phyloP scores from a whole-genome alignment of 2,888 invertebrate species.

The Drosophila prostipennis region DNA sequence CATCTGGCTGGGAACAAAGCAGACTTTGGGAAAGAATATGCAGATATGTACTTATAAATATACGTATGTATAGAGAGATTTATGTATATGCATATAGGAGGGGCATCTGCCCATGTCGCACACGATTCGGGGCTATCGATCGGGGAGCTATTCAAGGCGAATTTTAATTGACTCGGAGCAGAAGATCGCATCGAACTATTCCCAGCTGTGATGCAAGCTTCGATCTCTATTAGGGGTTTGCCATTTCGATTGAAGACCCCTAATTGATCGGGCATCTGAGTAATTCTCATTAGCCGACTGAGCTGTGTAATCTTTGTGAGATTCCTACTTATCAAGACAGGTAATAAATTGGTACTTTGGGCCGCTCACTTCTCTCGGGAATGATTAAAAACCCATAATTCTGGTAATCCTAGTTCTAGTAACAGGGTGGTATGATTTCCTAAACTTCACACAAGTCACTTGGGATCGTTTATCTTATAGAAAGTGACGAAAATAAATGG shows the following conservation, averaged over 20 bases:
- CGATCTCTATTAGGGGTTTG: constrained; percentile 9
- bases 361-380: neutral
- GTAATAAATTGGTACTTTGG: constrained; percentile 3
- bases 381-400: constrained; percentile 1
- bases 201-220: constrained; percentile 23
- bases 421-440: neutral
- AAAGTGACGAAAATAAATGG: too few relatives aligned
- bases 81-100: constrained; percentile 7
- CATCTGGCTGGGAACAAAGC: constrained; percentile 39
- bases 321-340: constrained; percentile 12
- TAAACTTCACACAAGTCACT: too few relatives aligned
- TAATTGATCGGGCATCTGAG: constrained; percentile 12
- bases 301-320: constrained; percentile 11
- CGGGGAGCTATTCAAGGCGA: constrained; percentile 36
- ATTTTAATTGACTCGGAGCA: constrained; percentile 37
- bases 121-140: constrained; percentile 31
- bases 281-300: constrained; percentile 15
- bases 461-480: too few relatives aligned
- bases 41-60: constrained; percentile 21
- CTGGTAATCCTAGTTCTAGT: constrained; percentile 1
- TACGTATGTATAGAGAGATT: neutral
- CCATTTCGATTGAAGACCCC: constrained; percentile 17
- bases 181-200: constrained; percentile 34
- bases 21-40: constrained; percentile 34
- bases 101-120: constrained; percentile 25